Base-by-base conservation (phyloP, 1,140 invertebrate species). In the Ruditapes philippinarum region DNA sequence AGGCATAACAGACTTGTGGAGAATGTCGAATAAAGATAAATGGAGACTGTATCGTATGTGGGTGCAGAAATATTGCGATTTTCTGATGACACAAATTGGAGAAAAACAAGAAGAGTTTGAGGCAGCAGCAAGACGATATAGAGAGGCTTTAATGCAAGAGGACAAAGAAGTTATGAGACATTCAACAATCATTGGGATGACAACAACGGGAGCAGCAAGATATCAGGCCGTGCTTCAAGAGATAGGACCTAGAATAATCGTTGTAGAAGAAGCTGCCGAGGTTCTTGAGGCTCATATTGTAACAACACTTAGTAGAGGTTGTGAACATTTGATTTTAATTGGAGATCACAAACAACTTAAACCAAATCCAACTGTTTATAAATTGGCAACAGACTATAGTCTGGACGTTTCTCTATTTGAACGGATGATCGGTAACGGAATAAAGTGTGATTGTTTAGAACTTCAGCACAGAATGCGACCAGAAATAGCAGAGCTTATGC, bases 301-400 rank as follows among this genome's bases (percentile, higher is more conserved):
- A 0, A 93, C 93, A 28, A 93, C 93, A 22, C 89, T 99, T 11
- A 97, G 97, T 17, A 94, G 96, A 36, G 90, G 96, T 45, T 98
- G 97, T 89, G 91, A 98, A 95, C 98, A 98, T 94, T 96, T 98
- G 0, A 98, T 98, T 54, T 89, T 85, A 22, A 92, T 89, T 73
- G 91, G 83, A 25, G 93, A 91, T 74, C 96, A 96, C 88, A 93
- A 96, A 86, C 96, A 96, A 91, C 92, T 96, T 9, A 93, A 95
- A 62, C 96, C 96, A 28, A 95, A 93, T 84, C 93, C 96, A 57
- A 93, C 93, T 60, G 95, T 95, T 42, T 94, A 94, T 91, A 82
- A 93, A 45, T 90, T 96, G 36, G 93, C 94, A 25, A 92, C 83
- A n/a, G 86, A 95, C 14, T 96, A 95, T 88, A 94, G 95, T 42